Evolutionary conservation across 2,113 vertebrate genomes (phyloP).

Genomic region (Crocuta crocuta): DNA sequence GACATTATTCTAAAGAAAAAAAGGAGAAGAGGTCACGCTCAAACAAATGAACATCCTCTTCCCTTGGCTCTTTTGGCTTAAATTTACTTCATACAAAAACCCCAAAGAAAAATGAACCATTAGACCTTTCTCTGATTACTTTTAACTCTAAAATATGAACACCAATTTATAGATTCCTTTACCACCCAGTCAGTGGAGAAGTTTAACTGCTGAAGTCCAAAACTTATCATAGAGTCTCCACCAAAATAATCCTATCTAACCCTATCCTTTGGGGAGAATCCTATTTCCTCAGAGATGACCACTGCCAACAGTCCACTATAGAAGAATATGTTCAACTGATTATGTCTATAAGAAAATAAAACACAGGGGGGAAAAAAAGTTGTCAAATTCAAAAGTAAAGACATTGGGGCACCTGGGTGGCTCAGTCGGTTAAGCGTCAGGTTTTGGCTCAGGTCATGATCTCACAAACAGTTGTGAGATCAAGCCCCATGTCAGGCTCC

Average conservation of each 20-base stretch:
- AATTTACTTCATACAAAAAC: constrained; percentile 21
- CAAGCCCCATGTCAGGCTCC: too few species aligned
- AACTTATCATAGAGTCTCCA: not conserved
- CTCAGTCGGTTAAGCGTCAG: too few species aligned
- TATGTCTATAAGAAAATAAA: constrained; percentile 48
- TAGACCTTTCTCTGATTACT: constrained; percentile 43
- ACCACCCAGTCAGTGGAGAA: constrained; percentile 16
- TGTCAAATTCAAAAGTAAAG: constrained; percentile 18
- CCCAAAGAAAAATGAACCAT: constrained; percentile 40
- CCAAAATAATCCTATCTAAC: constrained; percentile 30
- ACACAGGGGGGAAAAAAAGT: not conserved
- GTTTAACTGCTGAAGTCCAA: constrained; percentile 48
- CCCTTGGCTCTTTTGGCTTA: constrained; percentile 40
- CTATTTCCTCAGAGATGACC: constrained; percentile 1
- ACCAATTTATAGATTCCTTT: not conserved
- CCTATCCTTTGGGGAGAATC: constrained; percentile 28
- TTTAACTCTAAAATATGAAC: constrained; percentile 32
- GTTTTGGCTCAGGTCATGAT: too few species aligned
- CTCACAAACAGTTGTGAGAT: too few species aligned
- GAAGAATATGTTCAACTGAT: constrained; percentile 29
- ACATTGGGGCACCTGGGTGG: not conserved
- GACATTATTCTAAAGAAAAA: constrained; percentile 1
- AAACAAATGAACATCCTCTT: constrained; percentile 15
- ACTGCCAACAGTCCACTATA: not conserved
- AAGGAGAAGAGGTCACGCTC: not conserved